phyloP scores from a whole-genome alignment of 2,888 invertebrate genomes.

The Drosophila suboccidentalis region DNA sequence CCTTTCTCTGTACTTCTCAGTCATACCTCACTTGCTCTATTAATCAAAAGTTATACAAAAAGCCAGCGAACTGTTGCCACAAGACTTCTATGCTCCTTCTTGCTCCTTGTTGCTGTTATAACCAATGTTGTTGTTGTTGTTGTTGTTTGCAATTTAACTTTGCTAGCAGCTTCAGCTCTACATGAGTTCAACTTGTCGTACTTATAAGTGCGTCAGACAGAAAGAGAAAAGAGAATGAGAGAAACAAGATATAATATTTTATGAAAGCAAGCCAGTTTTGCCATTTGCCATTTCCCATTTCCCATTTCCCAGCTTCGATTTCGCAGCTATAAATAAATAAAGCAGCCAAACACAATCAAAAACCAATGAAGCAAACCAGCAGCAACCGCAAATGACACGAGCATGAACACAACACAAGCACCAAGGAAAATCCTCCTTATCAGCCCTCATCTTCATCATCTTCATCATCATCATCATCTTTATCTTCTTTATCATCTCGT shows the following conservation, averaged over 20 bases:
- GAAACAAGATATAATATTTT: conserved; percentile 68
- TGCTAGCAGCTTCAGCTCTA: conserved; percentile 53
- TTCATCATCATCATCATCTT: conserved; percentile 12
- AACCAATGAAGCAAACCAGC: conserved; percentile 75
- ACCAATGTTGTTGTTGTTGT: conserved; percentile 34
- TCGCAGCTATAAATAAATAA: conserved; percentile 73
- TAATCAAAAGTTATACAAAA: conserved; percentile 77
- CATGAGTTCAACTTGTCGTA: conserved; percentile 54
- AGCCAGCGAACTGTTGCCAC: conserved; percentile 66
- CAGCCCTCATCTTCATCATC: conserved; percentile 15
- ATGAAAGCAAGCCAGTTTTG: conserved; percentile 49
- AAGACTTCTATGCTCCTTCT: conserved; percentile 36
- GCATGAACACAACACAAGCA: conserved; percentile 3
- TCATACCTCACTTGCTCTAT: conserved; percentile 57
- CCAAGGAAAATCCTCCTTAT: conserved; percentile 21
- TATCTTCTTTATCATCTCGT: conserved; percentile 2
- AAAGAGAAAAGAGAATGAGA: background rate
- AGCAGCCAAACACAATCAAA: conserved; percentile 77
- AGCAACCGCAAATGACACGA: conserved; percentile 68
- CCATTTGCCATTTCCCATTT: background rate
- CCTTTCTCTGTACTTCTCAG: background rate
- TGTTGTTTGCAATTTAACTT: conserved; percentile 73
- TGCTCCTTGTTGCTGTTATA: conserved; percentile 25
- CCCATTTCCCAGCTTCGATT: conserved; percentile 36
- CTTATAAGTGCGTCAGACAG: conserved; percentile 16